These are phyloP conservation scores for Thamnophis sirtalis DNA, from an alignment of 2,113 vertebrate species.

Conservation along the genomic window DNA sequence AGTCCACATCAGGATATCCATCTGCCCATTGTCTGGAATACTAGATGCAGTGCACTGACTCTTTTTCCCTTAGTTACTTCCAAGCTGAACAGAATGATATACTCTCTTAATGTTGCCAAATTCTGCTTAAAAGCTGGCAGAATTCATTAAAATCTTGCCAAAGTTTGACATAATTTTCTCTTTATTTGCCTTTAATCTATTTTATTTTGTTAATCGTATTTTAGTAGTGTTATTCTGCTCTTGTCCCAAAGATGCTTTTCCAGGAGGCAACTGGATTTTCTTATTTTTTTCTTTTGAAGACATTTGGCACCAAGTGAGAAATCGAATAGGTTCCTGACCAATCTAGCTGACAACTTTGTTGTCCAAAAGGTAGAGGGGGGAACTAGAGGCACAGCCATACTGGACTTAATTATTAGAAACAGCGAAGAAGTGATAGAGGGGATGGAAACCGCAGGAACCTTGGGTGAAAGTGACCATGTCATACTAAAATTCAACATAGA, in stretches of 20 bases:
- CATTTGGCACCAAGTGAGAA: too few relatives aligned
- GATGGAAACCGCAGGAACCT: too few relatives aligned
- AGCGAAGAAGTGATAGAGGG: too few relatives aligned
- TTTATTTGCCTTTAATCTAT: background rate
- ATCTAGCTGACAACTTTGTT: too few relatives aligned
- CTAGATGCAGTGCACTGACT: background rate
- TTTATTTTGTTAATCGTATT: background rate
- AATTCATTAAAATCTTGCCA: background rate
- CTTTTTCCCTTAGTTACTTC: background rate
- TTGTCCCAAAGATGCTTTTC: background rate
- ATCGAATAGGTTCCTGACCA: too few relatives aligned
- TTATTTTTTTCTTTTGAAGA: too few relatives aligned
- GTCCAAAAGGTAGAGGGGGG: too few relatives aligned
- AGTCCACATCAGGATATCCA: background rate
- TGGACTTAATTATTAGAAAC: too few relatives aligned
- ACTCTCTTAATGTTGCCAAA: background rate
- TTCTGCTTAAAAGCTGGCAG: background rate
- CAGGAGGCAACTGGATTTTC: too few relatives aligned
- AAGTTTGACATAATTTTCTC: background rate
- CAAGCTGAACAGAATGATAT: background rate
- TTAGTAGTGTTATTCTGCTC: background rate
- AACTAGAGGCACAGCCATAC: too few relatives aligned
- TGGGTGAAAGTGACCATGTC: too few relatives aligned
- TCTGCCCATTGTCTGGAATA: background rate
- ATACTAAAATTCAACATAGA: too few relatives aligned